Evolutionary conservation across 2,888 invertebrate species (phyloP), one percentile per base, ranked within the genome.

Genomic region (Trachelus tabidus): DNA sequence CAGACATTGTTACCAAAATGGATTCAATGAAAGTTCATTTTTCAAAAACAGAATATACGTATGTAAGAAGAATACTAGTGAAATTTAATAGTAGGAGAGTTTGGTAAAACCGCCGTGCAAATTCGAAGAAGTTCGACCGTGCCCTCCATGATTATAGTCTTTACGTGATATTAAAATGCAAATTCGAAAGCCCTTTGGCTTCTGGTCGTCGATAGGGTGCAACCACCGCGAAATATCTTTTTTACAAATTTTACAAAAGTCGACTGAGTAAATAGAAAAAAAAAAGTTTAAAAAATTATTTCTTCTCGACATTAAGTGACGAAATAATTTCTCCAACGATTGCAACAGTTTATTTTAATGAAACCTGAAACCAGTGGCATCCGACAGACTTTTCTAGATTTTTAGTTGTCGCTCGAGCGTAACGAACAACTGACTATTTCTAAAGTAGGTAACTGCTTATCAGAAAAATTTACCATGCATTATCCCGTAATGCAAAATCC

Each of bases 151-250:
- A 56, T 56, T 56, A 56, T 23, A 56, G 77, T 77, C 15, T 34
- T 77, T 75, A 75, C 69, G 68, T 31, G 74, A 34, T 77, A 77
- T 77, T 77, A 77, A 77, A 77, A 77, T 77, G 75, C 69, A 74
- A 77, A 77, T 74, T 68, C 34, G 34, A 23, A 34, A 35, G 69
- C 73, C 40, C 75, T 69, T 75, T 12, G 35, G 68, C 75, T 73
- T 69, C 77, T 34, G 73, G 9, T 71, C 31, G 71, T 31, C 71
- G 23, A 56, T 23, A 56, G 23, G 9, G 56, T 56, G 23, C 56
- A 56, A 56, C 56, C 56, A 56, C 23, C 56, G 56, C 23, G 56
- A 56, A 56, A 23, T 9, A 56, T 23, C 6, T 56, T 23, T 23
- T 56, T 6, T 56, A 0, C 2, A 56, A 56, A 9, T 56, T 56